A percentile compares a stretch with the other conserved stretches of the same genome.
These are phyloP conservation scores for Ataeniobius toweri DNA, from an alignment of 2,797 vertebrate genomes.

Conservation along the genomic window DNA sequence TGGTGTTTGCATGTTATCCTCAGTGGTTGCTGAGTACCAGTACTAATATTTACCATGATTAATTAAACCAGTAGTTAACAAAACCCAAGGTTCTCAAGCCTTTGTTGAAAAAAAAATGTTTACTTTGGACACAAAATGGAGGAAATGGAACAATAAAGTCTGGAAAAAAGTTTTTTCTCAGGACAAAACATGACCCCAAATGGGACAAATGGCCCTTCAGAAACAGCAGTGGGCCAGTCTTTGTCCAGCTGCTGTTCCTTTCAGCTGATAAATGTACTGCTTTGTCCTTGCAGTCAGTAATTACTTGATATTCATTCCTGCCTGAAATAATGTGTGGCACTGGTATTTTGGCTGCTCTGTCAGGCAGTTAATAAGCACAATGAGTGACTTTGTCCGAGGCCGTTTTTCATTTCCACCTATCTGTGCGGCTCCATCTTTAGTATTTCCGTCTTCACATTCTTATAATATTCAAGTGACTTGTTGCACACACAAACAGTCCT, in stretches of 20 bases:
- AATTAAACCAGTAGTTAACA: constrained; percentile 5
- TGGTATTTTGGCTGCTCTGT: constrained; percentile 23
- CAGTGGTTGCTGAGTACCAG: background rate
- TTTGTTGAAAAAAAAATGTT: constrained; percentile 24
- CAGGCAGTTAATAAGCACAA: constrained; percentile 32
- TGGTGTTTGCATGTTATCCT: too few relatives aligned
- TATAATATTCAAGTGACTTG: background rate
- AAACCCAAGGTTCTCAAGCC: constrained; percentile 15
- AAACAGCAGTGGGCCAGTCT: constrained; percentile 36
- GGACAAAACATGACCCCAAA: constrained; percentile 37
- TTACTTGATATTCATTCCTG: constrained; percentile 36
- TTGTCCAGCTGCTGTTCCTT: constrained; percentile 58
- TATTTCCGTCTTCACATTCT: constrained; percentile 2
- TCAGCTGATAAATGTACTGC: constrained; percentile 21
- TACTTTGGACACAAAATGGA: constrained; percentile 57
- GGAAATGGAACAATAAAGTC: constrained; percentile 41
- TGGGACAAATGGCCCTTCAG: constrained; percentile 56
- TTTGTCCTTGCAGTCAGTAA: constrained; percentile 39
- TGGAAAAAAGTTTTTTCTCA: background rate
- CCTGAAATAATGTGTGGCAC: constrained; percentile 35
- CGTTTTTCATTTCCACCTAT: constrained; percentile 4
- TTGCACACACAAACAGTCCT: background rate
- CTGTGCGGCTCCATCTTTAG: background rate
- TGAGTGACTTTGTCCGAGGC: constrained; percentile 10
- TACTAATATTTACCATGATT: background rate